phyloP scores from a whole-genome alignment of 2,797 vertebrate species.

The Mallotus villosus region DNA sequence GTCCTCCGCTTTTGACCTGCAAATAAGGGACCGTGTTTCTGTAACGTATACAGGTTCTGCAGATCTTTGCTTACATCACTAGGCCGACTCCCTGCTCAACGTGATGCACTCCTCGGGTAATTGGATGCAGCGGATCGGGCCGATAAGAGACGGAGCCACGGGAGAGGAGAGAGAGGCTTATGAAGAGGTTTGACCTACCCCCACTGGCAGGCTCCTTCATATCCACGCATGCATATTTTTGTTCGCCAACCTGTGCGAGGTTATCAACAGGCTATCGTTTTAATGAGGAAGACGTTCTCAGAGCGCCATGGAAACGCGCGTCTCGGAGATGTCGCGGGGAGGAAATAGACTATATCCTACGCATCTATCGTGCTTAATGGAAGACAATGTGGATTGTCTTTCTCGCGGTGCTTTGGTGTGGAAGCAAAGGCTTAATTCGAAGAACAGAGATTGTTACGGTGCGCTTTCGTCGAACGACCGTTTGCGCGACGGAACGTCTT shows the following conservation, averaged over 20 bases:
- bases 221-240: slow-evolving; percentile 11
- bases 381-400: too few species aligned
- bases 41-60: slow-evolving; percentile 4
- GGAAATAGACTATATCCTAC: too few species aligned
- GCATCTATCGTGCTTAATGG: too few species aligned
- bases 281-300: slow-evolving; percentile 32
- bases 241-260: slow-evolving; percentile 17
- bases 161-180: background rate
- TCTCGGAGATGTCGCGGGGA: background rate
- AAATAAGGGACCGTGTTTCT: slow-evolving; percentile 2
- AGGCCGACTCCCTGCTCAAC: slow-evolving; percentile 10
- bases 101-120: slow-evolving; percentile 15
- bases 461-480: too few species aligned
- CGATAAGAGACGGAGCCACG: slow-evolving; percentile 5
- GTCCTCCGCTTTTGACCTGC: slow-evolving; percentile 9
- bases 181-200: slow-evolving; percentile 21
- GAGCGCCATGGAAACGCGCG: background rate
- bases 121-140: slow-evolving; percentile 18
- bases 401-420: too few species aligned
- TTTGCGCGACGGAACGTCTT: too few species aligned
- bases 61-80: slow-evolving; percentile 18
- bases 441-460: too few species aligned
- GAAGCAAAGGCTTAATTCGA: too few species aligned
- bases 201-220: slow-evolving; percentile 23
- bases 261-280: slow-evolving; percentile 46